phyloP scores from a whole-genome alignment of 53 echinoderm and acorn worm genomes.

The Paracentrotus lividus region DNA sequence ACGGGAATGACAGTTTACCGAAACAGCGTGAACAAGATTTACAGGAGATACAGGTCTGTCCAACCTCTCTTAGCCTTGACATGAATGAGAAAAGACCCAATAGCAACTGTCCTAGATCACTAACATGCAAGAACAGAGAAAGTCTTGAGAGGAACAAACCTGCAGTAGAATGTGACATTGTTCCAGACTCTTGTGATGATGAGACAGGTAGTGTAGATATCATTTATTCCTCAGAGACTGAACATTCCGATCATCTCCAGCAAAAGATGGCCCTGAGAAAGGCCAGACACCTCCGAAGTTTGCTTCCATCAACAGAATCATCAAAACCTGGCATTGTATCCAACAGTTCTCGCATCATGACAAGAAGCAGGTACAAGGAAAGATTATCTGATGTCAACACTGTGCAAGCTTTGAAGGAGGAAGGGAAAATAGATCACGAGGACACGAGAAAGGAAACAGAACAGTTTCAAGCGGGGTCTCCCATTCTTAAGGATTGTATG shows the following conservation, averaged over 20 bases:
- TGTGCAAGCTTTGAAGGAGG: neutral
- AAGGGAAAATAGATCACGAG: neutral
- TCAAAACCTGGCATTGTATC: neutral
- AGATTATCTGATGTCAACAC: neutral
- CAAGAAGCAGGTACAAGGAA: conserved; percentile 34
- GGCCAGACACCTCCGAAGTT: neutral
- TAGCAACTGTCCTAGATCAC: neutral
- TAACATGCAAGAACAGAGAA: neutral
- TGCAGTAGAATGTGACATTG: neutral
- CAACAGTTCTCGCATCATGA: neutral
- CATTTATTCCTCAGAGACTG: neutral
- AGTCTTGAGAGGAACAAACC: neutral
- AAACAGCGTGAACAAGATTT: too few species aligned
- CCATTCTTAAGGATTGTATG: neutral
- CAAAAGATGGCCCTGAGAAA: conserved; percentile 15
- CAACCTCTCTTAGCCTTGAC: neutral
- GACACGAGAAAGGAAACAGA: neutral
- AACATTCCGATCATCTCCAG: neutral
- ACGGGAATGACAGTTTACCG: too few species aligned
- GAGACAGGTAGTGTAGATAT: neutral
- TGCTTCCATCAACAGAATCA: neutral
- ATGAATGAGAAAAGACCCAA: neutral
- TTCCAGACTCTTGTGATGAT: neutral
- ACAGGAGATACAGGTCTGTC: neutral
- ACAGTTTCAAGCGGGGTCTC: neutral